A percentile compares a stretch with the other conserved stretches of the same genome.
Conservation (phyloP, 2,113 vertebrate genomes). For the Clupea harengus region DNA sequence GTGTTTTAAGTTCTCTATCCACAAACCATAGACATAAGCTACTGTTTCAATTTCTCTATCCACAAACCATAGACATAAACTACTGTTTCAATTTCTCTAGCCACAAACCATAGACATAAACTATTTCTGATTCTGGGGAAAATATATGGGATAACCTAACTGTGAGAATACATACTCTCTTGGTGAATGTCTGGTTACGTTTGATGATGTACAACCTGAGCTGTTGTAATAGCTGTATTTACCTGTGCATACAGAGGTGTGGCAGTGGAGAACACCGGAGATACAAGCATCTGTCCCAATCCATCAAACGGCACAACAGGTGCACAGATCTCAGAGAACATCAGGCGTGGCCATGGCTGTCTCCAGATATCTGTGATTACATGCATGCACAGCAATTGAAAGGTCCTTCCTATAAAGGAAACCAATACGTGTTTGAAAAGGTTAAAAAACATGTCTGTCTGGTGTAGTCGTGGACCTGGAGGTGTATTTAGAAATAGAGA, state of each 20-base stretch:
- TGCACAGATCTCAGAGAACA: not conserved
- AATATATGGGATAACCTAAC: not conserved
- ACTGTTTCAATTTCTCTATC: too few species aligned
- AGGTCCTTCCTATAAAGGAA: not conserved
- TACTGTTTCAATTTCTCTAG: too few species aligned
- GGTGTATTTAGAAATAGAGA: not conserved
- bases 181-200: not conserved
- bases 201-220: not conserved
- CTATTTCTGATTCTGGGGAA: too few species aligned
- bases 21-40: too few species aligned
- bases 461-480: not conserved
- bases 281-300: not conserved
- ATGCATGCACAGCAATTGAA: not conserved
- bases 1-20: not conserved
- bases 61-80: too few species aligned
- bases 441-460: not conserved
- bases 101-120: too few species aligned
- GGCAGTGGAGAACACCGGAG: not conserved
- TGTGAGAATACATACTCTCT: too few species aligned
- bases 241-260: not conserved
- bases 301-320: not conserved
- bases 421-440: not conserved
- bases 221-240: not conserved
- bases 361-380: not conserved
- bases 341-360: not conserved